Evolutionary conservation across 2,888 invertebrate genomes (phyloP).

Genomic region (Acanthosepion pharaonis): DNA sequence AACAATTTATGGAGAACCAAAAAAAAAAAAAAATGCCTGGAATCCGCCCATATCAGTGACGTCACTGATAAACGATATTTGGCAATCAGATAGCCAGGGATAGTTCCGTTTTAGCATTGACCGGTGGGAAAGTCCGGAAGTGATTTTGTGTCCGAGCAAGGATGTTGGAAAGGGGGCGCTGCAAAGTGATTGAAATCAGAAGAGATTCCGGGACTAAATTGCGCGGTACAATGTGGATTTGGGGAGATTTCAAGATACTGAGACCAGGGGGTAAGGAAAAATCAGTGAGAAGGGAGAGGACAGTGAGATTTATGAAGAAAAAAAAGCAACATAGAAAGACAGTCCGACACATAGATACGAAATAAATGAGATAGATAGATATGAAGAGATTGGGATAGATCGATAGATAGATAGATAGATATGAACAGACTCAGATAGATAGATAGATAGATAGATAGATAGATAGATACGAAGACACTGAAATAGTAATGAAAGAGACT

Average conservation of each 20-base stretch:
- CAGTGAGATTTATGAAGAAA: background rate
- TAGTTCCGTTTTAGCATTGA: background rate
- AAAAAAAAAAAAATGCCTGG: fast-evolving
- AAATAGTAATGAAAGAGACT: too few species aligned
- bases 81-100: background rate
- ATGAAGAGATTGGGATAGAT: too few species aligned
- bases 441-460: too few species aligned
- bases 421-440: too few species aligned
- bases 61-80: background rate
- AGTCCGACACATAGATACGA: too few species aligned
- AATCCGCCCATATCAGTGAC: background rate
- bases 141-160: background rate
- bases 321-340: too few species aligned
- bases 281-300: background rate
- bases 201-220: background rate
- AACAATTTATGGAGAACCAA: background rate
- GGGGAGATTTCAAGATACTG: background rate
- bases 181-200: background rate
- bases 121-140: too few species aligned
- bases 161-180: background rate
- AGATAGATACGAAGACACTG: too few species aligned
- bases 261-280: background rate
- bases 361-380: too few species aligned
- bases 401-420: too few species aligned
- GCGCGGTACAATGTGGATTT: background rate